Base-by-base conservation (phyloP, 2,113 vertebrate species). In the Silurus glanis region DNA sequence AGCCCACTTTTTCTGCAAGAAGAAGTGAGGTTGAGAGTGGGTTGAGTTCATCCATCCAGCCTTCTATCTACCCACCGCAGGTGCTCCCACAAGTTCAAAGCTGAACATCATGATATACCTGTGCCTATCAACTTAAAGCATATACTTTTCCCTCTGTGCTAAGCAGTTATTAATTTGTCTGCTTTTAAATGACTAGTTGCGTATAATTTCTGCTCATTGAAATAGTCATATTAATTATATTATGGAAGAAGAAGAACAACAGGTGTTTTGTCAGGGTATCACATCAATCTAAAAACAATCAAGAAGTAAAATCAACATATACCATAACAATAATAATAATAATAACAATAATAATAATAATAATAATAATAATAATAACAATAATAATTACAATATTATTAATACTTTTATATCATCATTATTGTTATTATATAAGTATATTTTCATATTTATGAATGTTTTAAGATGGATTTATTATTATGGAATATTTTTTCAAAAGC, bases 11-110 rank as follows among this genome's bases (percentile, higher is more conserved):
- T 86, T 66, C 78, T 86, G 83, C 83, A 79, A 55, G 62, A 82
- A 76, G 61, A 69, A 83, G 25, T 53, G 37, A 88, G 61, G 47
- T 37, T 5, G 74, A 67, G 56, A 78, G 51, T 85, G 58, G 25
- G 25, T n/a, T 72, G 82, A 80, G 80, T 83, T 86, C 67, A 85
- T 90, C 72, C 66, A 75, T 88, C 81, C 81, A 74, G 86, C 45
- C 55, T 55, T 89, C 90, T 92, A 92, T 92, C 87, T 75, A 83
- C 91, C 91, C 88, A 90, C 91, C 93, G 94, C 93, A 93, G 92
- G 92, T 94, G 91, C 90, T 91, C 74, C 37, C 87, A 93, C 93
- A 85, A 93, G 93, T 94, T 92, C 76, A 86, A 83, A 59, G 13
- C 64, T 61, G 10, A 72, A 53, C 58, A 55, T 85, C 71, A 25